These are phyloP conservation scores for Brachyrhaphis roseni DNA, from an alignment of 2,797 vertebrate species.

Conservation along the genomic window DNA sequence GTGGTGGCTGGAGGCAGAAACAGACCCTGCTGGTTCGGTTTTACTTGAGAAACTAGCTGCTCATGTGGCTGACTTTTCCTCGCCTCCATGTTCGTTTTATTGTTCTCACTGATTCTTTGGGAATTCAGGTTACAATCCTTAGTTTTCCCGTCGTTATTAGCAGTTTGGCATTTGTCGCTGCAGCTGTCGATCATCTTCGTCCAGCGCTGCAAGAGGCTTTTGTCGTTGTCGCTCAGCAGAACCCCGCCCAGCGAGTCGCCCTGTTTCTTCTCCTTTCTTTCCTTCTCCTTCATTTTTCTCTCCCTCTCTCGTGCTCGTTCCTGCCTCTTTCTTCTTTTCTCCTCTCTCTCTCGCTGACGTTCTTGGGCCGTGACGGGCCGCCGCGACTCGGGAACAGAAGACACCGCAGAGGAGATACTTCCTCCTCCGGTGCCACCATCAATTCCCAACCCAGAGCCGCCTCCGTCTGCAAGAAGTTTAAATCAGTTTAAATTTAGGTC, in stretches of 20 bases:
- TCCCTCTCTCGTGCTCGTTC: slow-evolving; percentile 89
- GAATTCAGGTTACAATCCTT: slow-evolving; percentile 62
- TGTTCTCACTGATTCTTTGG: slow-evolving; percentile 43
- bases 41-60: slow-evolving; percentile 64
- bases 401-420: slow-evolving; percentile 50
- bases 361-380: slow-evolving; percentile 92
- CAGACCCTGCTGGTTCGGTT: slow-evolving; percentile 62
- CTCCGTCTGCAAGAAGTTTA: slow-evolving; percentile 73
- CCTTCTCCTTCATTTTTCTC: slow-evolving; percentile 88
- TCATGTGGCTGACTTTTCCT: slow-evolving; percentile 63
- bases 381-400: slow-evolving; percentile 80
- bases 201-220: slow-evolving; percentile 92
- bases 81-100: slow-evolving; percentile 56
- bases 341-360: slow-evolving; percentile 90
- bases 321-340: slow-evolving; percentile 89
- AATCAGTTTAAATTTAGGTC: background rate
- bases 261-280: slow-evolving; percentile 83
- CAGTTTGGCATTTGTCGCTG: slow-evolving; percentile 69
- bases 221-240: slow-evolving; percentile 90
- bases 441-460: slow-evolving; percentile 54
- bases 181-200: slow-evolving; percentile 87
- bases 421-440: slow-evolving; percentile 61
- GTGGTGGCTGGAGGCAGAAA: slow-evolving; percentile 63
- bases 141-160: slow-evolving; percentile 52
- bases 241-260: slow-evolving; percentile 87